Evolutionary conservation across 2,888 invertebrate genomes (phyloP), one percentile per base, ranked within the genome.

Genomic region (Coleophora deauratella): DNA sequence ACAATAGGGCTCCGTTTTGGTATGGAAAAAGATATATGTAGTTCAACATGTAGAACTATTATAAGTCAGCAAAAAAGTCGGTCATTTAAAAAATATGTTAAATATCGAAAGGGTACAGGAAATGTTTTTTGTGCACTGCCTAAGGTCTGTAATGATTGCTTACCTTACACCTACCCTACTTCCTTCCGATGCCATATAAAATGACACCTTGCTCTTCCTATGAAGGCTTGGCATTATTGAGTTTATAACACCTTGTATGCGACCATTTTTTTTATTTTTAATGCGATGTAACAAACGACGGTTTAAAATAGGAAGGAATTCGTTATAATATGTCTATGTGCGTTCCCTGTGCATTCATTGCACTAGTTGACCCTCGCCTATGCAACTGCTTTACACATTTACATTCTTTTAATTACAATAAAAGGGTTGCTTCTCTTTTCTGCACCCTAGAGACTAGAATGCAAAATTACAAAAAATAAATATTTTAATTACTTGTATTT

Each of bases 141-240:
- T n/a, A 40, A 14, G 48, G 49, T 66, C 71, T 66, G 66, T 74
- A 75, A 72, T 75, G 74, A 76, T 76, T 79, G 62, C 65, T 66
- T 72, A 71, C 65, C 21, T 71, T 69, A 72, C 72, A 71, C 71
- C 30, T 72, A 71, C 71, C 59, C 50, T 12, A 71, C 81, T 81
- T 85, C 84, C 84, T 85, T 85, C 84, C 84, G 84, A 85, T 77
- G 60, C 84, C 82, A 60, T 84, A 84, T 33, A 41, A 46, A 21
- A 21, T 35, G 35, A 15, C 36, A 11, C 32, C 21, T 34, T 30
- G n/a, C 21, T 21, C 21, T 21, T 21, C 21, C 3, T 21, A 21
- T 21, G 21, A 21, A 21, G 21, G 21, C 27, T 33, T 11, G 27
- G 9, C 27, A 21, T 28, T 34, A 33, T 15, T 10, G 33, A 10